Percentiles rank a stretch among this genome's conserved stretches.
These are phyloP conservation scores for Apomyelois bistriatella DNA, from an alignment of 2,888 invertebrate genomes.

Conservation along the genomic window DNA sequence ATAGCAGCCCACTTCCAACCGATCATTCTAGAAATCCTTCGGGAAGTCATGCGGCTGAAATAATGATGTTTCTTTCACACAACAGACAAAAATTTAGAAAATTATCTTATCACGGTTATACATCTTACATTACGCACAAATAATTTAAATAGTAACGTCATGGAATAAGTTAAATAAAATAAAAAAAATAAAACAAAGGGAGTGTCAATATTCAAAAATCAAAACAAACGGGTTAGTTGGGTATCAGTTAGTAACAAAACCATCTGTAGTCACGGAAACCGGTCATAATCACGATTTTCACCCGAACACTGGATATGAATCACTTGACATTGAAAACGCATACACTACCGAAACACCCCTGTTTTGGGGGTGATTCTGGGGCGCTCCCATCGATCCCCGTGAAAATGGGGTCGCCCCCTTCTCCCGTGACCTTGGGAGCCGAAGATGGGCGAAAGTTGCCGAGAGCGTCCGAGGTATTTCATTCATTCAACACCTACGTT, in stretches of 20 bases:
- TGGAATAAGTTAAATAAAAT: too few species aligned
- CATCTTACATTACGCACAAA: too few species aligned
- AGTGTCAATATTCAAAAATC: slow-evolving; percentile 25
- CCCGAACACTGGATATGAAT: slow-evolving; percentile 46
- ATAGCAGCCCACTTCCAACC: too few species aligned
- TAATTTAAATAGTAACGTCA: too few species aligned
- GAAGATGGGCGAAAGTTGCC: slow-evolving; percentile 53
- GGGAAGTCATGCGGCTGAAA: too few species aligned
- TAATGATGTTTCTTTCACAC: too few species aligned
- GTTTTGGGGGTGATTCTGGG: slow-evolving; percentile 55
- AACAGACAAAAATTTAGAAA: too few species aligned
- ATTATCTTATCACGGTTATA: too few species aligned
- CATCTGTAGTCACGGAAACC: slow-evolving; percentile 54
- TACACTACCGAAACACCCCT: slow-evolving; percentile 47
- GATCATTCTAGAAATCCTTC: too few species aligned
- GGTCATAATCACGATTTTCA: slow-evolving; percentile 53
- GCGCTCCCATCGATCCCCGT: slow-evolving; percentile 74
- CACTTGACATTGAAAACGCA: slow-evolving; percentile 76
- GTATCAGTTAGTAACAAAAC: slow-evolving; percentile 31
- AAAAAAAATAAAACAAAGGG: not conserved
- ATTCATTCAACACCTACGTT: slow-evolving; percentile 61
- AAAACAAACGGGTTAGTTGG: slow-evolving; percentile 20
- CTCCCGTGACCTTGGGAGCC: slow-evolving; percentile 57
- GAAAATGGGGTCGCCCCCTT: slow-evolving; percentile 65
- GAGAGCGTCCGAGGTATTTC: slow-evolving; percentile 57